These are phyloP conservation scores for Carcina quercana DNA, from an alignment of 2,888 invertebrate species.

Conservation along the genomic window DNA sequence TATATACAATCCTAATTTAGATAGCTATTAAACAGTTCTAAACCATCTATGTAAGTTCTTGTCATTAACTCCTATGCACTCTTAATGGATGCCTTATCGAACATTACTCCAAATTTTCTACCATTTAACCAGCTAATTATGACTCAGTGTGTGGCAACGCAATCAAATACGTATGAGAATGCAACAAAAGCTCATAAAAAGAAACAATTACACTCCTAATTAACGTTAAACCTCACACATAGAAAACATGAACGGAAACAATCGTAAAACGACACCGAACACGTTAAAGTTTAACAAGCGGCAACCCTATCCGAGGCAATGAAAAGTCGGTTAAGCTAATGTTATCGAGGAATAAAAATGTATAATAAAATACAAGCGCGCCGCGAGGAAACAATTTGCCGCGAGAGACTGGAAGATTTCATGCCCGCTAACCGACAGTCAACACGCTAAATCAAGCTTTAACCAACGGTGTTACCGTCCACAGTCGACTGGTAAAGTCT, in stretches of 20 bases:
- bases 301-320: slow-evolving; percentile 68
- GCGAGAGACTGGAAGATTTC: slow-evolving; percentile 72
- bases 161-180: no score
- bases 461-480: slow-evolving; percentile 28
- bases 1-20: no score
- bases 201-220: no score
- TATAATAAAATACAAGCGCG: slow-evolving; percentile 75
- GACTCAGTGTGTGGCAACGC: no score
- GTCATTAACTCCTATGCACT: no score
- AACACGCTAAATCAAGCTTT: slow-evolving; percentile 26
- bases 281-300: slow-evolving; percentile 26
- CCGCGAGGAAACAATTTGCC: slow-evolving; percentile 74
- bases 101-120: no score
- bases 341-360: slow-evolving; percentile 75
- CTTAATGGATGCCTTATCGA: no score
- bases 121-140: no score
- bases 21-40: no score
- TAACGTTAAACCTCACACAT: no score
- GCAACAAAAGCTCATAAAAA: no score
- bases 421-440: slow-evolving; percentile 36
- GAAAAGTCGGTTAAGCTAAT: slow-evolving; percentile 75
- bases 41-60: no score
- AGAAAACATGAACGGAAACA: slow-evolving; percentile 17
- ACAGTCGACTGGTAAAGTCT: slow-evolving; percentile 29
- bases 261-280: slow-evolving; percentile 30